These are phyloP conservation scores for Stomatorhinus walkeri DNA, from an alignment of 2,797 vertebrate genomes.

Conservation along the genomic window DNA sequence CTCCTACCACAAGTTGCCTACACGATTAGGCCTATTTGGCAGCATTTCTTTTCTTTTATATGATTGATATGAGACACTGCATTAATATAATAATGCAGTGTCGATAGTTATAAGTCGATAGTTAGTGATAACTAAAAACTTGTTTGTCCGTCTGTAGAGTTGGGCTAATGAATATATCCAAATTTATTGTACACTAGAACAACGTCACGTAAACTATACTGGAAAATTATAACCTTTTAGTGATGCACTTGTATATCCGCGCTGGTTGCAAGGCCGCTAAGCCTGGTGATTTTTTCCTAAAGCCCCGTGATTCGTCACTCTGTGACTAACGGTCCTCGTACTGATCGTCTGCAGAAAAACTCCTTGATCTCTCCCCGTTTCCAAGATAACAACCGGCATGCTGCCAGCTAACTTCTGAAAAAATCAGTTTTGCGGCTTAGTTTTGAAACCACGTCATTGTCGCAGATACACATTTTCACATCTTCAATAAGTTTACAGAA, in stretches of 20 bases:
- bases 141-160: not conserved
- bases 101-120: not conserved
- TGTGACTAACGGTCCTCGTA: not conserved
- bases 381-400: not conserved
- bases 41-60: not conserved
- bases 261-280: not conserved
- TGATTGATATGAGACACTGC: not conserved
- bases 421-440: not conserved
- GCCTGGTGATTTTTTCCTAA: not conserved
- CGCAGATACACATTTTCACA: not conserved
- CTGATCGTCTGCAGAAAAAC: not conserved
- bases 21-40: not conserved
- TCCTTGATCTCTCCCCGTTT: not conserved
- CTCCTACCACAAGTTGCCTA: not conserved
- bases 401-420: not conserved
- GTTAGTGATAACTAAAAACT: not conserved
- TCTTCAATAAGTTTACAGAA: not conserved
- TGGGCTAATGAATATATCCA: not conserved
- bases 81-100: not conserved
- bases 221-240: not conserved
- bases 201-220: not conserved
- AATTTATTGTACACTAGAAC: not conserved
- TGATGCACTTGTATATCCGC: not conserved
- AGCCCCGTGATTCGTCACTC: not conserved
- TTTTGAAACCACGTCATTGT: conserved; percentile 9